phyloP scores from a whole-genome alignment of 2,113 vertebrate species.

The Myiopsitta monachus region DNA sequence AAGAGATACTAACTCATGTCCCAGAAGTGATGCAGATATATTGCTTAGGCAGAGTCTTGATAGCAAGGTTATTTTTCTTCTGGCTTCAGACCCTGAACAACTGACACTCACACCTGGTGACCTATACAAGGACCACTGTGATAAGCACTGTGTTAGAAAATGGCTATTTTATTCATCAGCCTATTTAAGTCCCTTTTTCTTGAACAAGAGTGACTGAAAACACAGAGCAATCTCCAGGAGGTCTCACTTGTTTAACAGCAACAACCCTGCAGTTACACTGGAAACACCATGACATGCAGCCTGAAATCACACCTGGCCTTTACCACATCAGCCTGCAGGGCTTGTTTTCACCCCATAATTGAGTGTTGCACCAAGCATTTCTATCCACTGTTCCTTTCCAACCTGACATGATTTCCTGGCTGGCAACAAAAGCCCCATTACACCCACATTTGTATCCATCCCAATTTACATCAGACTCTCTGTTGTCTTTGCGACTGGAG shows the following conservation, averaged over 20 bases:
- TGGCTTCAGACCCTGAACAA: not conserved
- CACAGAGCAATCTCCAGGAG: not conserved
- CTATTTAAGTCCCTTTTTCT: not conserved
- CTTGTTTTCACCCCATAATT: not conserved
- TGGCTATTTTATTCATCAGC: not conserved
- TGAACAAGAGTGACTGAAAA: not conserved
- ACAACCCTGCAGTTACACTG: not conserved
- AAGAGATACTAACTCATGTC: slow-evolving; percentile 1
- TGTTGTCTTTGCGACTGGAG: not conserved
- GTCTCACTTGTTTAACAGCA: not conserved
- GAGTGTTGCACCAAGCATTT: not conserved
- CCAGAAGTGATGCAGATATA: not conserved
- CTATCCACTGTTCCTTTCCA: not conserved
- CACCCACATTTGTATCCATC: not conserved
- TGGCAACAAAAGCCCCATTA: not conserved
- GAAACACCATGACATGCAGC: not conserved
- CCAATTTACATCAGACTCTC: not conserved
- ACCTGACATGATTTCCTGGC: not conserved
- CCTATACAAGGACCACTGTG: not conserved
- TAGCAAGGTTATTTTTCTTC: not conserved
- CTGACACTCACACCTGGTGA: accelerated
- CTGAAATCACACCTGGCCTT: not conserved
- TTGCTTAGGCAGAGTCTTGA: not conserved
- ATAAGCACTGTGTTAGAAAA: not conserved
- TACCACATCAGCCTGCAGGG: not conserved